Evolutionary conservation across 2,113 vertebrate genomes (phyloP).

Genomic region (Alectura lathami): DNA sequence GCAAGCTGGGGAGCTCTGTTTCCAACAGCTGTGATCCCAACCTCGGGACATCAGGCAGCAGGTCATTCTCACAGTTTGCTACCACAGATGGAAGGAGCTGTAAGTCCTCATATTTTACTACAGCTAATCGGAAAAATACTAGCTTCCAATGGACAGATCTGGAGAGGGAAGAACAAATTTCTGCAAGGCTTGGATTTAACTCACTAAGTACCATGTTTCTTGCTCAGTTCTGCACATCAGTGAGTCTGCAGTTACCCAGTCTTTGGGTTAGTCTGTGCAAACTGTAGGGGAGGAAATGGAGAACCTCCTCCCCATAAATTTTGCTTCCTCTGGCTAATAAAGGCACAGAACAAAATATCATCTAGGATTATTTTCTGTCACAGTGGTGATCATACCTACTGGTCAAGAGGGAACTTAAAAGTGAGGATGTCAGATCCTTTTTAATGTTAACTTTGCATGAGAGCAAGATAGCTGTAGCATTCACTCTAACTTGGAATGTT

Average conservation of each 20-base stretch:
- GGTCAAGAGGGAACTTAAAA: background rate
- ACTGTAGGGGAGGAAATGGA: background rate
- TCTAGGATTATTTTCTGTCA: background rate
- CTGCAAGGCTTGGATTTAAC: background rate
- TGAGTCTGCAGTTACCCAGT: background rate
- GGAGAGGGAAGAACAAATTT: background rate
- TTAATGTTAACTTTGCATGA: background rate
- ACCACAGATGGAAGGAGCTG: background rate
- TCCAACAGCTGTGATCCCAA: background rate
- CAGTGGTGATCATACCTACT: background rate
- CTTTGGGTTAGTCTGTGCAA: background rate
- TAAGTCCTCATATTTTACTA: background rate
- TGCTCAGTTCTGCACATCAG: background rate
- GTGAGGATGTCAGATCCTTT: background rate
- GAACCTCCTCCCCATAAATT: background rate
- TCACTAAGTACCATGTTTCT: background rate
- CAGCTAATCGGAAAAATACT: background rate
- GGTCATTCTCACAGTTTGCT: background rate
- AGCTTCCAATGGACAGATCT: background rate
- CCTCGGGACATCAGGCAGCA: background rate
- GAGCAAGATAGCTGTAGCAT: background rate
- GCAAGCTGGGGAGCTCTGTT: background rate
- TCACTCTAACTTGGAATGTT: background rate
- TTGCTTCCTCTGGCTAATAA: background rate
- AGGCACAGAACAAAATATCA: background rate